Evolutionary conservation across 1,140 invertebrate species (phyloP).

Genomic region (Campoletis sonorensis): DNA sequence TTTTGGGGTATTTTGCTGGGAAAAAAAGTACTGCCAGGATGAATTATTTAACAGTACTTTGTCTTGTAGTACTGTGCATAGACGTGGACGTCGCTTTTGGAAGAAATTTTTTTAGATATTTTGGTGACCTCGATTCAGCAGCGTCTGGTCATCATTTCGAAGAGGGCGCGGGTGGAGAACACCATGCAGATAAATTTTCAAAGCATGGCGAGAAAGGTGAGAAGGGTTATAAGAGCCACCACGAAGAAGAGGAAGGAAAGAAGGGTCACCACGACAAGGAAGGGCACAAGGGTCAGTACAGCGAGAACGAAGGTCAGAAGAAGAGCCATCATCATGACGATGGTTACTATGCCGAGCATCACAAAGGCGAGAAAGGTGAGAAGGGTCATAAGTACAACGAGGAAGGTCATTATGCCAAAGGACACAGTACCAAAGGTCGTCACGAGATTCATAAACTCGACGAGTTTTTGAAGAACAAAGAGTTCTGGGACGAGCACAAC

Average conservation of each 20-base stretch:
- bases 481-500: conserved; percentile 89
- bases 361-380: conserved; percentile 85
- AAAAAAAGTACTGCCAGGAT: neutral
- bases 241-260: conserved; percentile 81
- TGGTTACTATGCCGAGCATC: conserved; percentile 83
- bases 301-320: conserved; percentile 85
- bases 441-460: conserved; percentile 89
- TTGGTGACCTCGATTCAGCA: conserved; percentile 68
- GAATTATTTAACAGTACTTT: neutral
- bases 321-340: conserved; percentile 86
- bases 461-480: conserved; percentile 89
- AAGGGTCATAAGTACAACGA: conserved; percentile 86
- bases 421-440: conserved; percentile 85
- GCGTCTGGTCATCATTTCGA: conserved; percentile 76
- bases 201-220: conserved; percentile 77
- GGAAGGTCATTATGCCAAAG: conserved; percentile 88
- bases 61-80: conserved; percentile 11
- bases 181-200: conserved; percentile 80
- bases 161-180: conserved; percentile 80
- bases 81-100: neutral
- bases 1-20: neutral
- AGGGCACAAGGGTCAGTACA: conserved; percentile 78
- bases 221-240: conserved; percentile 83
- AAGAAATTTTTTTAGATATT: neutral
- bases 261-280: conserved; percentile 81